Percentiles rank a stretch among this genome's conserved stretches.
Evolutionary conservation across 1,140 invertebrate species (phyloP).

Genomic region (Drosophila rufa): DNA sequence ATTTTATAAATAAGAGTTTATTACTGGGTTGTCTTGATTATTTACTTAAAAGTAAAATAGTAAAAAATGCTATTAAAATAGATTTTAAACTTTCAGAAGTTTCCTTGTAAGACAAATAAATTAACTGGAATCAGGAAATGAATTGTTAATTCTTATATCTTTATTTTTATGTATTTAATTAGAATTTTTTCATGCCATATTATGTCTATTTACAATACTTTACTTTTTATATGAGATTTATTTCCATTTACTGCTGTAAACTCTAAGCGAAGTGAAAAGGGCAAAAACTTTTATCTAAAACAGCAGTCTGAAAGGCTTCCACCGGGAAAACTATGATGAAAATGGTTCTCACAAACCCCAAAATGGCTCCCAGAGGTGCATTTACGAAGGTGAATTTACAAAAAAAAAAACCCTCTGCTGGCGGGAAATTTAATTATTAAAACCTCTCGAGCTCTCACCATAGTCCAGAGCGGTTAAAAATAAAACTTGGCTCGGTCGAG

Average conservation of each 20-base stretch:
- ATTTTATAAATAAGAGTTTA: no score
- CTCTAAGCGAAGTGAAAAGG: background rate
- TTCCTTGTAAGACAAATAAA: background rate
- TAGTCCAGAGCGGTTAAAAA: background rate
- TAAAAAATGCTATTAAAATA: background rate
- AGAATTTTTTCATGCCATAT: background rate
- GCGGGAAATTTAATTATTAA: conserved; percentile 1
- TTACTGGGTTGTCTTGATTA: background rate
- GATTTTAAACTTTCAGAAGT: background rate
- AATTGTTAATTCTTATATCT: no score
- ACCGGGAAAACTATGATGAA: no score
- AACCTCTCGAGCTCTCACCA: background rate
- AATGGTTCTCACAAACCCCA: background rate
- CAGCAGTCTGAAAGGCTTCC: background rate
- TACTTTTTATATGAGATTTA: background rate
- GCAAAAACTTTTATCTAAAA: background rate
- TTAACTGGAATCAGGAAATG: no score
- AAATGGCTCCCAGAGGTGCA: background rate
- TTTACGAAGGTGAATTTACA: no score
- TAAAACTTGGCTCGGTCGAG: conserved; percentile 10
- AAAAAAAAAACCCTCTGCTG: background rate
- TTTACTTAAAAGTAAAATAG: no score
- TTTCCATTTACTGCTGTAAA: background rate
- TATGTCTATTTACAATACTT: background rate
- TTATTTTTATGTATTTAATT: no score